phyloP scores from a whole-genome alignment of 2,888 invertebrate species.

The Ichneumoninae sp. region DNA sequence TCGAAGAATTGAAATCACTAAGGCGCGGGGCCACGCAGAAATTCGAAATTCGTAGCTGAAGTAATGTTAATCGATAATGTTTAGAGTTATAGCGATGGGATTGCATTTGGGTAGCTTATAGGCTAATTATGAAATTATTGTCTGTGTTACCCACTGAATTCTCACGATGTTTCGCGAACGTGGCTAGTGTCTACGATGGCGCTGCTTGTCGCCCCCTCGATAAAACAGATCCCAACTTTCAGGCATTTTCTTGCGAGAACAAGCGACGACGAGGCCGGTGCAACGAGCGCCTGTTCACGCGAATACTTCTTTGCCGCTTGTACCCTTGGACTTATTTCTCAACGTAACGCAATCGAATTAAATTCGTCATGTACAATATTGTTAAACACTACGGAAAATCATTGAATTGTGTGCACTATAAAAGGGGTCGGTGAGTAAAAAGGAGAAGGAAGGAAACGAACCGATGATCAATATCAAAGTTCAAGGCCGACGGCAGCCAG shows the following conservation, averaged over 20 bases:
- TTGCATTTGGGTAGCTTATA: neutral
- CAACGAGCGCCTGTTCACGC: neutral
- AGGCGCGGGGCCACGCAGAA: neutral
- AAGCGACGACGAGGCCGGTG: neutral
- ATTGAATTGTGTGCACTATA: neutral
- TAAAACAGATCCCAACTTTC: conserved; percentile 18
- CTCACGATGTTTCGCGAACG: neutral
- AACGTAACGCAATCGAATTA: neutral
- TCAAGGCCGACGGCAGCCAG: neutral
- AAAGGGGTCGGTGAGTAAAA: neutral
- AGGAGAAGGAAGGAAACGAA: neutral
- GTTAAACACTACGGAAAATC: neutral
- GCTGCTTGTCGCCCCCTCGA: conserved; percentile 5
- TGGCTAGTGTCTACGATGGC: neutral
- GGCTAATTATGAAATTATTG: neutral
- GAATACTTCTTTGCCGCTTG: neutral
- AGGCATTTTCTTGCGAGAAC: neutral
- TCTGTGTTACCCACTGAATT: conserved; percentile 13
- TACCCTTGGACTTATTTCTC: neutral
- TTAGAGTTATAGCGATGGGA: neutral
- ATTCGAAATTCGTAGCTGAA: neutral
- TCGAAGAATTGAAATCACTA: neutral
- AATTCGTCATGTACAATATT: neutral
- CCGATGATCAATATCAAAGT: neutral
- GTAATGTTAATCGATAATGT: neutral